Conservation (phyloP, 2,113 vertebrate species). For the Podarcis cretensis region DNA sequence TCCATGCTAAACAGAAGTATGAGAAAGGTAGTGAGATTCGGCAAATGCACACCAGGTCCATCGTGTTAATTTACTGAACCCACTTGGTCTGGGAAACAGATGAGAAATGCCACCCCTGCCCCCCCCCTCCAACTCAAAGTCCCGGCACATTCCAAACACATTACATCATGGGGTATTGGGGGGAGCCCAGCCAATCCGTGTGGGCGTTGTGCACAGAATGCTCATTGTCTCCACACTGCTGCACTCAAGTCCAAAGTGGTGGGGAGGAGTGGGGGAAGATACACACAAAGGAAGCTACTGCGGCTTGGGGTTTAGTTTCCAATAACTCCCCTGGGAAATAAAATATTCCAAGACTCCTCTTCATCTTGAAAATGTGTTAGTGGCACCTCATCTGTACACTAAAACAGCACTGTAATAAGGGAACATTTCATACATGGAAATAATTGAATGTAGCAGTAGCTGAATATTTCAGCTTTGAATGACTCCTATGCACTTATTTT, state of each 20-base stretch:
- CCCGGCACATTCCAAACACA: slow-evolving; percentile 72
- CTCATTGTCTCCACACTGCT: slow-evolving; percentile 75
- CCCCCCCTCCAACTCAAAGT: slow-evolving; percentile 17
- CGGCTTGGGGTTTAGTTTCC: slow-evolving; percentile 30
- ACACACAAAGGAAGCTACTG: slow-evolving; percentile 71
- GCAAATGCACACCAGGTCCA: background rate
- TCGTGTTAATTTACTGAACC: slow-evolving; percentile 28
- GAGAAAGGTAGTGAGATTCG: background rate
- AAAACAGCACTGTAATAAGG: background rate
- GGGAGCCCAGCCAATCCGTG: slow-evolving; percentile 72
- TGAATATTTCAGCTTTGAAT: background rate
- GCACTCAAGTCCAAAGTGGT: slow-evolving; percentile 63
- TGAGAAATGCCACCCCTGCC: slow-evolving; percentile 10
- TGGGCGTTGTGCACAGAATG: slow-evolving; percentile 70
- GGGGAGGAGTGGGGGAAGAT: slow-evolving; percentile 40
- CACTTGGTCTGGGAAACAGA: slow-evolving; percentile 45
- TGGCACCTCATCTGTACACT: background rate
- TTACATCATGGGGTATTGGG: slow-evolving; percentile 78
- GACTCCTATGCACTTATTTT: background rate
- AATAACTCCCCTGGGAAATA: slow-evolving; percentile 49
- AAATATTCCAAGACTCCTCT: slow-evolving; percentile 35
- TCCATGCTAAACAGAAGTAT: background rate
- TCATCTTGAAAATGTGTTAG: background rate
- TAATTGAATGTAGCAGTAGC: background rate
- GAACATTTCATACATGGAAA: background rate